Conservation (phyloP, 2,113 vertebrate genomes). For the Monopterus albus region DNA sequence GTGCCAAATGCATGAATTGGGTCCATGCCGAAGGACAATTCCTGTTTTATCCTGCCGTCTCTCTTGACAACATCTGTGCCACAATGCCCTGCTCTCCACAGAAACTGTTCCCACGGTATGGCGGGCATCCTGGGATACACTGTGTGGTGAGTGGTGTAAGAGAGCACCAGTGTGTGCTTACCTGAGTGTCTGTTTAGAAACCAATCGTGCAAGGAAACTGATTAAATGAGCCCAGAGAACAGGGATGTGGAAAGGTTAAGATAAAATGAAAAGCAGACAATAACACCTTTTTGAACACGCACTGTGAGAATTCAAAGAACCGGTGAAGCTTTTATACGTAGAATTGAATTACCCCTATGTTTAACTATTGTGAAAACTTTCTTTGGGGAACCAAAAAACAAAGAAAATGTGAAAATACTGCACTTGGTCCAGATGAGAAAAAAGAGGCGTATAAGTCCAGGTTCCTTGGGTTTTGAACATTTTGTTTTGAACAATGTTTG, state of each 20-base stretch:
- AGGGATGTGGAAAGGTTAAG: slow-evolving; percentile 17
- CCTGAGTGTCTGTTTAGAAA: slow-evolving; percentile 30
- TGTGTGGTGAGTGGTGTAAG: slow-evolving; percentile 23
- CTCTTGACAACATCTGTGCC: slow-evolving; percentile 43
- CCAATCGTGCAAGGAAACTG: slow-evolving; percentile 5
- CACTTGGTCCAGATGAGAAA: slow-evolving; percentile 32
- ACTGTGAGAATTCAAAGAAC: slow-evolving; percentile 11
- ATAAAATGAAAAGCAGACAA: slow-evolving; percentile 15
- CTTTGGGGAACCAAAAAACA: slow-evolving; percentile 26
- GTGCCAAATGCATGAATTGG: slow-evolving; percentile 69
- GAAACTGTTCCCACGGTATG: slow-evolving; percentile 71
- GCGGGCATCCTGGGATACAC: slow-evolving; percentile 57
- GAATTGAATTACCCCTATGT: background rate
- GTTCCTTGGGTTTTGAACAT: background rate
- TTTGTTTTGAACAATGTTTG: background rate
- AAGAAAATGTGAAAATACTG: slow-evolving; percentile 63
- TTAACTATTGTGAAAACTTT: slow-evolving; percentile 3
- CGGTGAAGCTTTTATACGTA: slow-evolving; percentile 12
- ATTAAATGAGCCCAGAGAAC: slow-evolving; percentile 31
- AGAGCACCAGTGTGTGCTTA: slow-evolving; percentile 42
- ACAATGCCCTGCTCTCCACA: slow-evolving; percentile 49
- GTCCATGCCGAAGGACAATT: slow-evolving; percentile 62
- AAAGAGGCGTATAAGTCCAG: background rate
- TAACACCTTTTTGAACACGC: slow-evolving; percentile 2
- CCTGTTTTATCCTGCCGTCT: slow-evolving; percentile 63